Evolutionary conservation across 2,113 vertebrate genomes (phyloP).

Genomic region (Nerophis ophidion): DNA sequence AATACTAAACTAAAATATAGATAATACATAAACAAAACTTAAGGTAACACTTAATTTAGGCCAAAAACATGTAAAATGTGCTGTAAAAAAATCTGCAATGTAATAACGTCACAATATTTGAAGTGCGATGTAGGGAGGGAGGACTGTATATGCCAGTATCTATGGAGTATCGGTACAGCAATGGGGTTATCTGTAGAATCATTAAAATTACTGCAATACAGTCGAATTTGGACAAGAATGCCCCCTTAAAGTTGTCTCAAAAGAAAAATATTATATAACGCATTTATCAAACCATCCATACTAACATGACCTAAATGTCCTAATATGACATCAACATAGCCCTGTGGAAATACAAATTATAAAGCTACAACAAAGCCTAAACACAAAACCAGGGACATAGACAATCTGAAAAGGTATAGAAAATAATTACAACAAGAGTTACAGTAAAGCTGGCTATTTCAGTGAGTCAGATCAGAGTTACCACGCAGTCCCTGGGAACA

Average conservation of each 20-base stretch:
- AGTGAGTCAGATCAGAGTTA: constrained; percentile 36
- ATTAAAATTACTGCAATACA: constrained; percentile 17
- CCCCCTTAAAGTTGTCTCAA: constrained; percentile 16
- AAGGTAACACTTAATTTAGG: too few relatives aligned
- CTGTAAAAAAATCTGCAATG: too few relatives aligned
- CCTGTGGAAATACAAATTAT: constrained; percentile 15
- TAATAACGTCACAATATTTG: too few relatives aligned
- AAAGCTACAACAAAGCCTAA: constrained; percentile 17
- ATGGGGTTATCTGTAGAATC: not conserved
- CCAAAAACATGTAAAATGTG: too few relatives aligned
- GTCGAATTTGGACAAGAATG: constrained; percentile 29
- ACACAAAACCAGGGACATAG: constrained; percentile 31
- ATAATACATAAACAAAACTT: too few relatives aligned
- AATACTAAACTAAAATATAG: too few relatives aligned
- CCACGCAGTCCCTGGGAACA: constrained; percentile 26
- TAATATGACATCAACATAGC: constrained; percentile 9
- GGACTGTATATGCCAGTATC: too few relatives aligned
- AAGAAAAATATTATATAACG: constrained; percentile 28
- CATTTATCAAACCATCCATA: constrained; percentile 17
- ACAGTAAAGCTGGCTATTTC: constrained; percentile 47
- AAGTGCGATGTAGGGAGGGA: too few relatives aligned
- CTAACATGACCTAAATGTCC: constrained; percentile 8
- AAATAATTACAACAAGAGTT: constrained; percentile 12
- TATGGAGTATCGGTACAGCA: not conserved
- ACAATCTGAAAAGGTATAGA: constrained; percentile 15